These are phyloP conservation scores for Neodiprion lecontei DNA, from an alignment of 1,140 invertebrate genomes.

Conservation along the genomic window DNA sequence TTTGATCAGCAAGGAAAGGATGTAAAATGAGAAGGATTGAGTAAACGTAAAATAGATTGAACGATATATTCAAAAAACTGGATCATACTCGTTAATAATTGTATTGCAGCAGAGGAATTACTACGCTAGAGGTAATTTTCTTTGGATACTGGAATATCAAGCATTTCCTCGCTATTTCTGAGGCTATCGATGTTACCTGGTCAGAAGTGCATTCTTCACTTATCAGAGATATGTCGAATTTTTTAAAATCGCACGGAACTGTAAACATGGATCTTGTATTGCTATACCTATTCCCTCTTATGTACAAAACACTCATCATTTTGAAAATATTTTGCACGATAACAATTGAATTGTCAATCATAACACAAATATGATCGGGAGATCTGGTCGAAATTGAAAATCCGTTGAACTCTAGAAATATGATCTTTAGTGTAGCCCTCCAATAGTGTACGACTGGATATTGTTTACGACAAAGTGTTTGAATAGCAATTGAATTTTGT, in stretches of 20 bases:
- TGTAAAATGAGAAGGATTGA: no score
- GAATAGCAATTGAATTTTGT: conserved; percentile 6
- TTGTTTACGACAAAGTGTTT: conserved; percentile 6
- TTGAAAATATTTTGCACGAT: conserved; percentile 10
- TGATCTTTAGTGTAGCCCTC: conserved; percentile 8
- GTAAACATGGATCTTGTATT: conserved; percentile 11
- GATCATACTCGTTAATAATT: neutral
- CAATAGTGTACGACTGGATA: conserved; percentile 11
- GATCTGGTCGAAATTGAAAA: neutral
- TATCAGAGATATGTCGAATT: neutral
- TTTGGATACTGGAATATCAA: conserved; percentile 10
- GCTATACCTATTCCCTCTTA: conserved; percentile 7
- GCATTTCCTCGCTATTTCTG: conserved; percentile 1
- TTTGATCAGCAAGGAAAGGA: no score
- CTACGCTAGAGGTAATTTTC: neutral
- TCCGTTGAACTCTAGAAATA: conserved; percentile 10
- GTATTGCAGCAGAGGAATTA: conserved; percentile 13
- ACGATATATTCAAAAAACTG: neutral
- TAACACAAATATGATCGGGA: neutral
- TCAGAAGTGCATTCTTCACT: neutral
- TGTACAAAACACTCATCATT: neutral
- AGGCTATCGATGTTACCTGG: conserved; percentile 4
- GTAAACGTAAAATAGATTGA: no score
- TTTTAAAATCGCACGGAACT: conserved; percentile 9
- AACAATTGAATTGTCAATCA: conserved; percentile 5